phyloP scores from a whole-genome alignment of 2,797 vertebrate species.

The Tapera naevia region DNA sequence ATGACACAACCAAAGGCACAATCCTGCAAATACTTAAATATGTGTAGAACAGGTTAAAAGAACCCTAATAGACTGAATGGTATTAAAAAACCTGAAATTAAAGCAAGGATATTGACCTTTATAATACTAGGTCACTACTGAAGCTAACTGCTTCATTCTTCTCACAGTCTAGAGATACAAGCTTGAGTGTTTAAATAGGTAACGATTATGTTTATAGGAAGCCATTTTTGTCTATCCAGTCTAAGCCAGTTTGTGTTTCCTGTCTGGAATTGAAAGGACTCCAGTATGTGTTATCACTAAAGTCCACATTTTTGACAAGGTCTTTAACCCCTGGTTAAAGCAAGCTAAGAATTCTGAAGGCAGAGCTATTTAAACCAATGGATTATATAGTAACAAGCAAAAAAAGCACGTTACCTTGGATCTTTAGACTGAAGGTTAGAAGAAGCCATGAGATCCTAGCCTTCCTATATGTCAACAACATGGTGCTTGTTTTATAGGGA shows the following conservation, averaged over 20 bases:
- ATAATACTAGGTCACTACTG: neutral
- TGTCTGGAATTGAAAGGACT: neutral
- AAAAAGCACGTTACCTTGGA: neutral
- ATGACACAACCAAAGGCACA: neutral
- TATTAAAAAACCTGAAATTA: neutral
- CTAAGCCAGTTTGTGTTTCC: neutral
- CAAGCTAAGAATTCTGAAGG: neutral
- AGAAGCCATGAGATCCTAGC: neutral
- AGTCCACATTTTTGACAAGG: neutral
- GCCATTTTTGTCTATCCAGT: neutral
- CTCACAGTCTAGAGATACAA: neutral
- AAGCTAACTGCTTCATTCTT: neutral
- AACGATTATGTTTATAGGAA: neutral
- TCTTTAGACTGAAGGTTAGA: neutral
- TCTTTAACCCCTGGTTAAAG: neutral
- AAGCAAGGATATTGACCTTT: neutral
- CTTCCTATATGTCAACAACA: neutral
- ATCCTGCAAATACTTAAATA: neutral
- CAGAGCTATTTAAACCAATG: neutral
- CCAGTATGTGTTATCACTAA: neutral
- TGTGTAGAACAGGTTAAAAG: neutral
- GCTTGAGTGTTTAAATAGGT: neutral
- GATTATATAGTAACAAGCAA: neutral
- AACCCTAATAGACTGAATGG: neutral
- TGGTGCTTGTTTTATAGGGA: neutral